Base-by-base conservation (phyloP, 2,888 invertebrate genomes). In the Drosophila maculinotata region DNA sequence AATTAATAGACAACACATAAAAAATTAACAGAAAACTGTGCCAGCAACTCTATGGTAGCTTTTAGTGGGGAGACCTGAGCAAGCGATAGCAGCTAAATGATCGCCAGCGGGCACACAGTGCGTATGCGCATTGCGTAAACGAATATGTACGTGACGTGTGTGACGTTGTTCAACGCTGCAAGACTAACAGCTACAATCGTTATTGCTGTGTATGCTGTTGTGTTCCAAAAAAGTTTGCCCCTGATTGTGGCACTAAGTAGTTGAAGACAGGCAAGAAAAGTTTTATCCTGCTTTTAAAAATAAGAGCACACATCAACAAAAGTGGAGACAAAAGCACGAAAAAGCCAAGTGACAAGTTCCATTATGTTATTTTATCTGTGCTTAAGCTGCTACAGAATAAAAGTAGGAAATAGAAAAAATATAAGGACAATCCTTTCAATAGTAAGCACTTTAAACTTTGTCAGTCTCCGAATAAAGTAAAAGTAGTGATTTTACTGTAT, bases 1-100 rank as follows among this genome's bases (percentile, higher is more conserved):
- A 87, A 83, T 70, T 80, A 80, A 80, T 80, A 87, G 87, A 62
- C 83, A 86, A 83, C 68, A 65, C 80, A 80, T 83, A 63, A 79
- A 79, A 84, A 73, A 86, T 79, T 64, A 73, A 65, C 59, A 63
- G 30, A 47, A 59, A 67, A 75, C 48, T 57, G 47, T 51, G 60
- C 14, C 31, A 33, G 26, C 47, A 15, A 49, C 14, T 8, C 12
- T 17, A 15, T 7, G 20, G 3, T 15, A 26, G 31, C 33, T 39
- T 25, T 49, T 45, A 51, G 28, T 15, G 35, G 36, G 64, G 10
- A 12, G 30, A 17, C 30, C 28, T 14, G 10, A 15, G 28, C 44
- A 8, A 6, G 12, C 9, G 6, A 20, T 17, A 20, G 9, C 9
- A 41, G 14, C 20, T 20, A 25, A 63, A 41, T 26, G 76, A 59